These are phyloP conservation scores for Otus sunia DNA, from an alignment of 2,113 vertebrate species.

Conservation along the genomic window DNA sequence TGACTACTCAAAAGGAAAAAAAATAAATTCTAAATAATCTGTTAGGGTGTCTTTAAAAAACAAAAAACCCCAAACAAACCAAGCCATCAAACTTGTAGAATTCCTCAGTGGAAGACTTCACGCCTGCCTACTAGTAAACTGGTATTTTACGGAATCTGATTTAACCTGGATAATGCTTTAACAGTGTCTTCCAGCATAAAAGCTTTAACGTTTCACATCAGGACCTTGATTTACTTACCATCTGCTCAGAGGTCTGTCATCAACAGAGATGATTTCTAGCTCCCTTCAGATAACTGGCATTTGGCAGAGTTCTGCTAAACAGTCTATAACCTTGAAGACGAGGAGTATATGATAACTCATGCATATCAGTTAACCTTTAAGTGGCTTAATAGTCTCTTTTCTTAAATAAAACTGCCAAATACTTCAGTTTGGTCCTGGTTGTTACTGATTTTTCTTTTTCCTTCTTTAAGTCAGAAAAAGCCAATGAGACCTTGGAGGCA, in stretches of 20 bases:
- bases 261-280: conserved; percentile 70
- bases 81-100: background rate
- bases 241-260: conserved; percentile 78
- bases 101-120: conserved; percentile 39
- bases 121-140: conserved; percentile 35
- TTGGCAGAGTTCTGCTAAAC: conserved; percentile 73
- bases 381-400: conserved; percentile 54
- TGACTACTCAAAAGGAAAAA: background rate
- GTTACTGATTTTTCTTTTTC: background rate
- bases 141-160: conserved; percentile 19
- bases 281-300: conserved; percentile 67
- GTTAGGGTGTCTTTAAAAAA: background rate
- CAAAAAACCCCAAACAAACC: background rate
- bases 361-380: conserved; percentile 62
- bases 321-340: conserved; percentile 76
- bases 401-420: conserved; percentile 8
- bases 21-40: background rate
- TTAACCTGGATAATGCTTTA: conserved; percentile 69
- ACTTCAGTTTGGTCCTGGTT: conserved; percentile 5
- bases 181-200: conserved; percentile 63
- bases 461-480: background rate
- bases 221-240: conserved; percentile 78
- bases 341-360: conserved; percentile 54
- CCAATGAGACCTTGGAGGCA: background rate
- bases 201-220: conserved; percentile 70